Conservation (phyloP, 53 echinoderm and acorn worm genomes). For the Holothuria leucospilota region DNA sequence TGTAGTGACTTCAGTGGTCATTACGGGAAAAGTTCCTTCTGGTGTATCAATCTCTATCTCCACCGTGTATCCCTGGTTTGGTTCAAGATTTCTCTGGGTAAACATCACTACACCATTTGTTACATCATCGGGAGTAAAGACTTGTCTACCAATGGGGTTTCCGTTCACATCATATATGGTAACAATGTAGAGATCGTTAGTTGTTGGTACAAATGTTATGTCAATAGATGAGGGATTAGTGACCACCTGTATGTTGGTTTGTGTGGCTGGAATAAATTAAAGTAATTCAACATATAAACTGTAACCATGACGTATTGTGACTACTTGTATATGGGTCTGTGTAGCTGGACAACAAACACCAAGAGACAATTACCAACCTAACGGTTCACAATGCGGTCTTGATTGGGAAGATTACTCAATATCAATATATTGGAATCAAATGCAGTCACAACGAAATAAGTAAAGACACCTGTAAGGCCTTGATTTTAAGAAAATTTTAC, state of each 20-base stretch:
- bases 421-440: too few species aligned
- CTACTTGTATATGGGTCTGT: too few species aligned
- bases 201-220: conserved; percentile 34
- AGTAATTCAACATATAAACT: too few species aligned
- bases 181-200: conserved; percentile 42
- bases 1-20: conserved; percentile 1
- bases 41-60: conserved; percentile 54
- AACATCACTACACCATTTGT: conserved; percentile 52
- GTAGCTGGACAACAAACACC: too few species aligned
- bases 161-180: conserved; percentile 58
- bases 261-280: neutral
- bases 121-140: conserved; percentile 26
- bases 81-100: conserved; percentile 38
- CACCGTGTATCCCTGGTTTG: conserved; percentile 47
- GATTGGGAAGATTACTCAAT: too few species aligned
- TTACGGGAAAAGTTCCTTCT: conserved; percentile 39
- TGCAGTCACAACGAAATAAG: too few species aligned
- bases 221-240: conserved; percentile 10
- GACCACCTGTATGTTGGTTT: neutral
- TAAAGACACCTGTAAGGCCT: too few species aligned
- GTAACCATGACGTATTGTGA: too few species aligned
- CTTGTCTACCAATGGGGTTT: conserved; percentile 39
- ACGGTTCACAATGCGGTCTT: too few species aligned
- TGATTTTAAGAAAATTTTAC: too few species aligned
- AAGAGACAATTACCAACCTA: too few species aligned